Base-by-base conservation (phyloP, 2,888 invertebrate species). In the Pristionchus arcanus region DNA sequence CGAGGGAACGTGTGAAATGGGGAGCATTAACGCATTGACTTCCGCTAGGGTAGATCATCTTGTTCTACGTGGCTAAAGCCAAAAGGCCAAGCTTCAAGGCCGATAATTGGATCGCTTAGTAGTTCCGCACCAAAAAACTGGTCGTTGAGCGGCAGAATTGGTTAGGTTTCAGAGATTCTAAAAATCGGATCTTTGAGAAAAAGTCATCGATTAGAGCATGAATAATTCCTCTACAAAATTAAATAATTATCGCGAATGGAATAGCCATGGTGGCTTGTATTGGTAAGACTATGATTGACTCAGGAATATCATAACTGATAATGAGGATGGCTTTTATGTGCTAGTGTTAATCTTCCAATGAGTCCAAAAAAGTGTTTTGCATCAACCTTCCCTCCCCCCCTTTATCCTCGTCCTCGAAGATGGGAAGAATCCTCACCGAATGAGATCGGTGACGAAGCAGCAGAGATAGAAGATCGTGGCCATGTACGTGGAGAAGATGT, bases 361-460 rank as follows among this genome's bases (percentile, higher is more conserved):
- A 53, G 15, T 53, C 15, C 53, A 7, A 4, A 55, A 2, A 15
- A 55, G 9, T 2, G 25, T 59, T 21, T 25, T 21, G 59, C 5
- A 25, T 25, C 59, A 21, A 11, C 1, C 55, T 21, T 15, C 55
- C 3, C 15, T 15, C 55, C 55, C 59, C 1, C 59, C 59, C 59
- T 59, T 25, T 5, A 25, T 19, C 19, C 2, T 21, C n/a, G 59
- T 59, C 9, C 4, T 13, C 5, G 21, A 59, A 1, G 1, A 25
- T 9, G 13, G 1, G 4, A 2, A 59, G 66, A 5, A 34, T 66
- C 16, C 49, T 71, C 34, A 88, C 87, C 87, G 68, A 7, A 71
- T 55, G 19, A 88, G 74, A 88, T 88, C 87, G 3, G 87, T 88
- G 7, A 88, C 55, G 74, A 88, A 88, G 55, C 87, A 88, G 55